A percentile compares a stretch with the other conserved stretches of the same genome.
Evolutionary conservation across 2,113 vertebrate genomes (phyloP).

Genomic region (Mionectes macconnelli): DNA sequence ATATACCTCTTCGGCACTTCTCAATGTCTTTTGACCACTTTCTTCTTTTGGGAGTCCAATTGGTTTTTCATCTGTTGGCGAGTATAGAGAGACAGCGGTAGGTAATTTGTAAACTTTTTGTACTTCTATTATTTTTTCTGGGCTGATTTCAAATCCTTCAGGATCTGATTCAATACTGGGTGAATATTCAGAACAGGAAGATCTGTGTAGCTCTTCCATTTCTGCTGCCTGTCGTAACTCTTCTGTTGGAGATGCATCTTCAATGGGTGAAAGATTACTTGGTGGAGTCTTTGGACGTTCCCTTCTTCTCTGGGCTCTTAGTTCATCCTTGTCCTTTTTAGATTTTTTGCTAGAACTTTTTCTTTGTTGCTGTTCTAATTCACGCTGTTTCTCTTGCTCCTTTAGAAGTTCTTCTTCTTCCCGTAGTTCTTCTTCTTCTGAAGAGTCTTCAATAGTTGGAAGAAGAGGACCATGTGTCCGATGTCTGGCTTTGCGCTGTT

Average conservation of each 20-base stretch:
- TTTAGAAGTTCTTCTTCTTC: conserved; percentile 93
- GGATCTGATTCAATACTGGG: conserved; percentile 90
- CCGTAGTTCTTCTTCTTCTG: conserved; percentile 89
- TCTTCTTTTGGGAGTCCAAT: conserved; percentile 62
- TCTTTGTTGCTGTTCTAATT: conserved; percentile 80
- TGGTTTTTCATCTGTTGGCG: conserved; percentile 76
- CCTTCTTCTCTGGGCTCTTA: conserved; percentile 89
- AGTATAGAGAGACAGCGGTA: conserved; percentile 88
- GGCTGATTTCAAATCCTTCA: conserved; percentile 91
- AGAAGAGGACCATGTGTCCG: conserved; percentile 85
- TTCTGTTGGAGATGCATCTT: conserved; percentile 86
- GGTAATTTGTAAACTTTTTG: conserved; percentile 89
- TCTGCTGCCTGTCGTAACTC: conserved; percentile 82
- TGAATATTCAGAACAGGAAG: conserved; percentile 90
- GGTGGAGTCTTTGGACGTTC: conserved; percentile 87
- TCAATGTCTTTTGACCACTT: conserved; percentile 74
- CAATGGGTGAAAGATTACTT: conserved; percentile 87
- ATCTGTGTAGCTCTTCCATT: conserved; percentile 83
- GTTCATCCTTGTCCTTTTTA: conserved; percentile 96
- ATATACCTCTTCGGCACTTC: conserved; percentile 91
- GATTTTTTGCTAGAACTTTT: conserved; percentile 93
- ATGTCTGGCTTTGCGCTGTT: conserved; percentile 89
- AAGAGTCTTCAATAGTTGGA: conserved; percentile 93
- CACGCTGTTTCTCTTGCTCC: conserved; percentile 92
- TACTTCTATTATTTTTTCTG: conserved; percentile 91